Conservation (phyloP, 2,888 invertebrate species). For the Lycaena phlaeas region DNA sequence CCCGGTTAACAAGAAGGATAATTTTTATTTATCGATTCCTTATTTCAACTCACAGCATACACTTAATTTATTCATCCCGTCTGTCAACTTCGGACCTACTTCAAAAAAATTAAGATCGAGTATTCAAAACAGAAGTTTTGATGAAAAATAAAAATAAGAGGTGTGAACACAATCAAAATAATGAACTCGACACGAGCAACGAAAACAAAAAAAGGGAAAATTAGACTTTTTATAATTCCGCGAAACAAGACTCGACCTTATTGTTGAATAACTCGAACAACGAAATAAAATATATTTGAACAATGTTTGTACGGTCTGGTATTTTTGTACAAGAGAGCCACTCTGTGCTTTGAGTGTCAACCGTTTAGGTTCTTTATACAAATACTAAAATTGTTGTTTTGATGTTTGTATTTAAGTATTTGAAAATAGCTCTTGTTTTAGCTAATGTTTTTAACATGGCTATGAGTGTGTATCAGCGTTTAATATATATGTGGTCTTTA, state of each 20-base stretch:
- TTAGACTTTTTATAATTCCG: conserved; percentile 9
- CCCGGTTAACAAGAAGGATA: no score
- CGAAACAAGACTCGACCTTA: conserved; percentile 6
- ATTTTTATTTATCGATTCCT: no score
- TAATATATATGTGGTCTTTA: no score
- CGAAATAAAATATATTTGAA: neutral
- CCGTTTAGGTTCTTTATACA: no score
- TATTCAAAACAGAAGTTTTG: conserved; percentile 2
- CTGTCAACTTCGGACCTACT: neutral
- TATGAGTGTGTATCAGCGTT: no score
- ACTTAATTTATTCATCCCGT: neutral
- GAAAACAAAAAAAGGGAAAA: conserved; percentile 6
- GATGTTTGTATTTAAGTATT: neutral
- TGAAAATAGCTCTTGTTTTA: no score
- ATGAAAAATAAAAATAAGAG: conserved; percentile 2
- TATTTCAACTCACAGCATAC: neutral
- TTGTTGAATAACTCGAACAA: neutral
- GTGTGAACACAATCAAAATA: conserved; percentile 6
- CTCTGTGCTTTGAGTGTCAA: neutral
- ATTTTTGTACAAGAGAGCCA: neutral
- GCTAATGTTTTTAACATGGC: no score
- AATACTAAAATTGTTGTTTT: neutral
- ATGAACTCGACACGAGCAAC: neutral
- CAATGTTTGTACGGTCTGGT: neutral
- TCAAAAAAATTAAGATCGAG: neutral